Conservation (phyloP, 2,797 vertebrate genomes). For the Hafferia zeledoni region DNA sequence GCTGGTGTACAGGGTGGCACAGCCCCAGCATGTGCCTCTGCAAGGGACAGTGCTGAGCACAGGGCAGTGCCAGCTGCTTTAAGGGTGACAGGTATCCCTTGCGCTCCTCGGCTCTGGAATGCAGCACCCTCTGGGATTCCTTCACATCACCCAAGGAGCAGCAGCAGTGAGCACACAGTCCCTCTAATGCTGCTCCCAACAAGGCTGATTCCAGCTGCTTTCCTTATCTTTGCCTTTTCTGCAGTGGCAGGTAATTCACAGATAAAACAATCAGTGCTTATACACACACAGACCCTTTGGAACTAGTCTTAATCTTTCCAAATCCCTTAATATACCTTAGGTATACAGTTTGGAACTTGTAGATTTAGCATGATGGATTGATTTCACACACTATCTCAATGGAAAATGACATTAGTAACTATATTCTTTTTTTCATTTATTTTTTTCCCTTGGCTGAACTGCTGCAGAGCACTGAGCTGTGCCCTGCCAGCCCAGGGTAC, state of each 20-base stretch:
- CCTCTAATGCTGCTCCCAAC: not conserved
- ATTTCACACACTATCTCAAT: not conserved
- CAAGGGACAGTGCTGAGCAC: not conserved
- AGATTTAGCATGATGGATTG: conserved; percentile 45
- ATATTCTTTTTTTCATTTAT: not conserved
- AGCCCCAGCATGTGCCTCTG: not conserved
- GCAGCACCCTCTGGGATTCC: not conserved
- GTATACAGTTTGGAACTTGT: conserved; percentile 29
- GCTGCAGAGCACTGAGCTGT: not conserved
- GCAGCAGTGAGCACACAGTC: not conserved
- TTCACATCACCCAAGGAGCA: not conserved
- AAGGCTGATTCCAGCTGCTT: not conserved
- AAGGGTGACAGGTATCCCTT: not conserved
- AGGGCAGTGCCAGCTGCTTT: rapidly evolving
- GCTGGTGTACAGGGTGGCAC: not conserved
- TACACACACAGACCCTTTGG: not conserved
- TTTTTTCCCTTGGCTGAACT: not conserved
- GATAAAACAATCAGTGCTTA: conserved; percentile 18
- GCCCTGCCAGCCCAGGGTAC: not conserved
- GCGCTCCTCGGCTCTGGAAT: not conserved
- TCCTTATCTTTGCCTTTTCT: not conserved
- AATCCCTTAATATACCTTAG: conserved; percentile 47
- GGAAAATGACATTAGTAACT: conserved; percentile 39
- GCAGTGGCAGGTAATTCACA: conserved; percentile 12
- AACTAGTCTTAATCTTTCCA: conserved; percentile 47